Conservation (phyloP, 2,888 invertebrate genomes). For the Habrosyne pyritoides region DNA sequence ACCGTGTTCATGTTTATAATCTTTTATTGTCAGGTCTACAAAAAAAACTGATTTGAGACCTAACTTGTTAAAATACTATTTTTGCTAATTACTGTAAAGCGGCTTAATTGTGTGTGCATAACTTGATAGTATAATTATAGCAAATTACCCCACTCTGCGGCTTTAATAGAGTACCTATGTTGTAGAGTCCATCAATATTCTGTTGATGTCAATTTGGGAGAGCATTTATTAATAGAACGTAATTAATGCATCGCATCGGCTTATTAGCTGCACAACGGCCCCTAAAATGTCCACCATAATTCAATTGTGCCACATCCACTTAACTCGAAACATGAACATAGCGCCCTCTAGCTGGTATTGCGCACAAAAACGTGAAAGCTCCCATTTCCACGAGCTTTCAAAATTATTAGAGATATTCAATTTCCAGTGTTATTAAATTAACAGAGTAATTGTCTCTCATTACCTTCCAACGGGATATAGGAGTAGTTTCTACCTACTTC, state of each 20-base stretch:
- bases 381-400: background rate
- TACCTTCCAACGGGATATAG: background rate
- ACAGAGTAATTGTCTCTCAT: background rate
- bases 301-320: background rate
- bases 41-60: too few species aligned
- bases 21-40: too few species aligned
- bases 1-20: too few species aligned
- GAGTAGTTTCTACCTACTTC: too few species aligned
- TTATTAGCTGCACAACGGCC: background rate
- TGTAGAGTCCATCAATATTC: too few species aligned
- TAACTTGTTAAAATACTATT: too few species aligned
- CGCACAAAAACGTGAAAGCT: background rate
- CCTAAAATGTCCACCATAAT: background rate
- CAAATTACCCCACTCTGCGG: too few species aligned
- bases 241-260: background rate
- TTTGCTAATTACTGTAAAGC: too few species aligned
- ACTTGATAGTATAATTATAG: too few species aligned
- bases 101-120: too few species aligned
- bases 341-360: background rate
- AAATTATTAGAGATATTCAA: background rate
- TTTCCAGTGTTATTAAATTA: background rate
- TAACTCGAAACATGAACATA: background rate
- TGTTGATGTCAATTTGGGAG: too few species aligned
- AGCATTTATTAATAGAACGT: background rate
- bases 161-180: too few species aligned